A percentile compares a stretch with the other conserved stretches of the same genome.
Conservation (phyloP, 2,113 vertebrate genomes). For the Mastomys coucha region DNA sequence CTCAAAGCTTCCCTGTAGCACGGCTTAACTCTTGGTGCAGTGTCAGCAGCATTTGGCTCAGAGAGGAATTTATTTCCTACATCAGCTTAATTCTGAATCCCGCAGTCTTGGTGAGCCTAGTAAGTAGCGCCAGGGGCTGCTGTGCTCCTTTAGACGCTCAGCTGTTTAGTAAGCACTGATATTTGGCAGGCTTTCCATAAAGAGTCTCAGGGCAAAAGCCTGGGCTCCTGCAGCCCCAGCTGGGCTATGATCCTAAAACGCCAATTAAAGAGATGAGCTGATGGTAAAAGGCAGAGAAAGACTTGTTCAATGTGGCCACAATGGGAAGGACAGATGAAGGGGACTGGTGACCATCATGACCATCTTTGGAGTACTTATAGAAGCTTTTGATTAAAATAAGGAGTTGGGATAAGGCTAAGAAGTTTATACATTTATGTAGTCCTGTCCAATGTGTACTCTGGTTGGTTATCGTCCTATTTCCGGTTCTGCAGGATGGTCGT, state of each 20-base stretch:
- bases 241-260: neutral
- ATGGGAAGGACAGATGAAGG: neutral
- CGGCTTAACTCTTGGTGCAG: neutral
- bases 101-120: neutral
- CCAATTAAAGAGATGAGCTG: neutral
- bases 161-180: neutral
- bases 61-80: neutral
- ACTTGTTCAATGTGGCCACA: neutral
- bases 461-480: neutral
- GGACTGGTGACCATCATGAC: neutral
- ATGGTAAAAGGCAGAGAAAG: neutral
- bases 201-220: neutral
- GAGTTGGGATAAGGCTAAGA: neutral
- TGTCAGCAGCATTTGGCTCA: neutral
- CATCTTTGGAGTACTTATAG: neutral
- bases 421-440: neutral
- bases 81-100: constrained; percentile 15
- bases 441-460: neutral
- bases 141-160: neutral
- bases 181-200: neutral
- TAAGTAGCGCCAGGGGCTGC: neutral
- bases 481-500: neutral
- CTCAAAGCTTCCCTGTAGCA: neutral
- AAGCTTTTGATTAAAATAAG: neutral
- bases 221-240: neutral